Evolutionary conservation across 2,797 vertebrate genomes (phyloP).

Genomic region (Spatula clypeata): DNA sequence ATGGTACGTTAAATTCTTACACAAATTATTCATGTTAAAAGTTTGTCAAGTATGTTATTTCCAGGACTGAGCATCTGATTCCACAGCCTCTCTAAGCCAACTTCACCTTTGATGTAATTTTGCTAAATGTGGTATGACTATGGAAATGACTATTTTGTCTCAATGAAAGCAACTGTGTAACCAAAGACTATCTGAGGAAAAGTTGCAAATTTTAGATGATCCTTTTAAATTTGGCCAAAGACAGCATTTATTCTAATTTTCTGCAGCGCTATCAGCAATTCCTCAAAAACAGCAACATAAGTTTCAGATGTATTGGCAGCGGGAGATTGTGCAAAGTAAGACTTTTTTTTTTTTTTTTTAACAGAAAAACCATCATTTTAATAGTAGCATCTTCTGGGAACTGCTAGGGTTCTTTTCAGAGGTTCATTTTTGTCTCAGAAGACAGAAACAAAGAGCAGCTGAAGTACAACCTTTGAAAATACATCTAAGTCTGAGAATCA

Average conservation of each 20-base stretch:
- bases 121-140: not conserved
- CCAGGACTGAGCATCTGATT: not conserved
- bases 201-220: not conserved
- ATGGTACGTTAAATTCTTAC: not conserved
- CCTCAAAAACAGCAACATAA: not conserved
- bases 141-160: not conserved
- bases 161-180: not conserved
- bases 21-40: not conserved
- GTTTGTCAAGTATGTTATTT: not conserved
- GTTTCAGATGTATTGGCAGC: not conserved
- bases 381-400: not conserved
- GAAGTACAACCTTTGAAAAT: not conserved
- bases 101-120: not conserved
- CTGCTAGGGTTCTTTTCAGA: not conserved
- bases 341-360: too few relatives aligned
- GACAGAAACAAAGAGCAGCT: not conserved
- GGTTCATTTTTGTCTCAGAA: not conserved
- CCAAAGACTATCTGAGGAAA: not conserved
- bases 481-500: not conserved
- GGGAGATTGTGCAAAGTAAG: not conserved
- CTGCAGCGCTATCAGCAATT: not conserved
- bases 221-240: not conserved
- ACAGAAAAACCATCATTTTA: too few relatives aligned
- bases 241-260: not conserved
- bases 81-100: not conserved